These are phyloP conservation scores for Gibbula magus DNA, from an alignment of 2,888 invertebrate species.

Conservation along the genomic window DNA sequence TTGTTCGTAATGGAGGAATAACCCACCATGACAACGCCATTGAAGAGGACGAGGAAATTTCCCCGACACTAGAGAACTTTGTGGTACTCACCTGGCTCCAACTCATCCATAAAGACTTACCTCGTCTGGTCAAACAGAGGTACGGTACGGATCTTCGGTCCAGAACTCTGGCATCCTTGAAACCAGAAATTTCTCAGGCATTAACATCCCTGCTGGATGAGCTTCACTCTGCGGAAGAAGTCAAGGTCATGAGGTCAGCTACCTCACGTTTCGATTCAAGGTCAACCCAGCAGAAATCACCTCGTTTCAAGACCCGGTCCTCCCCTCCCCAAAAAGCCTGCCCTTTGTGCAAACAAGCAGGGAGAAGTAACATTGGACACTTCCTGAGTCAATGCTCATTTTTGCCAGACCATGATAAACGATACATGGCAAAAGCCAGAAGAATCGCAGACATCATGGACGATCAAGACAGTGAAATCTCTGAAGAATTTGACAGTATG, in stretches of 20 bases:
- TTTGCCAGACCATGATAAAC: constrained; percentile 34
- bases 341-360: constrained; percentile 38
- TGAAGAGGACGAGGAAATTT: constrained; percentile 33
- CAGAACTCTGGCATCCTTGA: constrained; percentile 44
- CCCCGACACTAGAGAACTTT: constrained; percentile 48
- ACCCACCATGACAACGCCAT: background rate
- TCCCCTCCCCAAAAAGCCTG: constrained; percentile 25
- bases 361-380: constrained; percentile 25
- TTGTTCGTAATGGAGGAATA: background rate
- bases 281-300: background rate
- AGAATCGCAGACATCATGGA: background rate
- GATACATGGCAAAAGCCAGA: constrained; percentile 29
- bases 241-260: constrained; percentile 33
- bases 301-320: background rate
- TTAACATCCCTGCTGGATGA: constrained; percentile 45
- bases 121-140: constrained; percentile 43
- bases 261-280: background rate
- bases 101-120: constrained; percentile 40
- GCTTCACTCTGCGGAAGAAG: constrained; percentile 31
- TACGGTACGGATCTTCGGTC: constrained; percentile 44
- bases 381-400: constrained; percentile 28
- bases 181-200: no score
- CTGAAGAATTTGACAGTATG: background rate
- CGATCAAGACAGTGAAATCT: background rate
- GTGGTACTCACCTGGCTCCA: constrained; percentile 42